A percentile compares a stretch with the other conserved stretches of the same genome.
phyloP scores from a whole-genome alignment of 92 coral and sea anemone genomes.

The Parazoanthus atlanticus region DNA sequence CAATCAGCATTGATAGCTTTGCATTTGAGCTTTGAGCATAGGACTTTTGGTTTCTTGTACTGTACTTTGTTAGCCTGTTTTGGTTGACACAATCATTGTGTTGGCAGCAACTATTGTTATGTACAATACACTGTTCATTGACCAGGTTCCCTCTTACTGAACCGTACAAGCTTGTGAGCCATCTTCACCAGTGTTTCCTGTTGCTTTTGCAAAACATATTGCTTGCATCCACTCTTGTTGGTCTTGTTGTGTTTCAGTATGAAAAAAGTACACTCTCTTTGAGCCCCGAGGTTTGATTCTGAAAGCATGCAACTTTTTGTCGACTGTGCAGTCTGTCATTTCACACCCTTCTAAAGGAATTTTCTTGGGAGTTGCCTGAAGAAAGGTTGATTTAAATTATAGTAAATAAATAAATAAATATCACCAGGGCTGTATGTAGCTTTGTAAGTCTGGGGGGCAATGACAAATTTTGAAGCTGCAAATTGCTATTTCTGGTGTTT shows the following conservation, averaged over 20 bases:
- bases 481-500: too few relatives aligned
- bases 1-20: background rate
- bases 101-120: background rate
- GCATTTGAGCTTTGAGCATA: background rate
- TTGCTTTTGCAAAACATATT: slow-evolving; percentile 92
- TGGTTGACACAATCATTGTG: background rate
- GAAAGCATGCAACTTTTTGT: slow-evolving; percentile 85
- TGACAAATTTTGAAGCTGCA: too few relatives aligned
- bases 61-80: background rate
- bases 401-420: background rate
- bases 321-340: slow-evolving; percentile 81
- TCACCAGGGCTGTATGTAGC: too few relatives aligned
- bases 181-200: slow-evolving; percentile 73
- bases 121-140: background rate
- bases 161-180: slow-evolving; percentile 93
- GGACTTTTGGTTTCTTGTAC: background rate
- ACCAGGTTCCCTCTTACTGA: slow-evolving; percentile 52
- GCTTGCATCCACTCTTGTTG: slow-evolving; percentile 99
- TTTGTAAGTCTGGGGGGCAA: too few relatives aligned
- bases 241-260: slow-evolving; percentile 85
- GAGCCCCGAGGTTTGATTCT: slow-evolving; percentile 83
- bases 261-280: slow-evolving; percentile 77
- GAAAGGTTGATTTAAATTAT: background rate
- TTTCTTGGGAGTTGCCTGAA: slow-evolving; percentile 77
- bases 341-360: slow-evolving; percentile 91